A percentile compares a stretch with the other conserved stretches of the same genome.
Evolutionary conservation across 2,113 vertebrate genomes (phyloP).

Genomic region (Bubo bubo): DNA sequence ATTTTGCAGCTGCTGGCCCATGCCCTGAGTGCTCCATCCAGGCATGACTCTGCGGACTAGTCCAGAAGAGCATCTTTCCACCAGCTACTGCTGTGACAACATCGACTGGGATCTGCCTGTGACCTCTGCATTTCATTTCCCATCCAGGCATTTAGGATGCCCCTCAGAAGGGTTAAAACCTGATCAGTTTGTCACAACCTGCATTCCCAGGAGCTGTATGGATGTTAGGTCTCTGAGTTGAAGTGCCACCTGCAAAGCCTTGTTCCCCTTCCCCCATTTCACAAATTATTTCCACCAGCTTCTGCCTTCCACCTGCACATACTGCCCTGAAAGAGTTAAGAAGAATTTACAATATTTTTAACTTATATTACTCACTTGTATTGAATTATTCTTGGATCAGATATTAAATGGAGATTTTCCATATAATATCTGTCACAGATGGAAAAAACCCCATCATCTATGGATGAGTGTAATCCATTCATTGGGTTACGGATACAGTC

Average conservation of each 20-base stretch:
- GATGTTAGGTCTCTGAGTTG: background rate
- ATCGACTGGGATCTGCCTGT: background rate
- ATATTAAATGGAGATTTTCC: constrained; percentile 56
- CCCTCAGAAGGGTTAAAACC: background rate
- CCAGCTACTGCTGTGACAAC: background rate
- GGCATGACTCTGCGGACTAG: background rate
- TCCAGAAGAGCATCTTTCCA: background rate
- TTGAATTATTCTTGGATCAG: constrained; percentile 59
- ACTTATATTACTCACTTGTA: constrained; percentile 49
- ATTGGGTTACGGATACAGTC: constrained; percentile 29
- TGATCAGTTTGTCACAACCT: background rate
- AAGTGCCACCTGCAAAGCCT: background rate
- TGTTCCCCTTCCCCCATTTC: background rate
- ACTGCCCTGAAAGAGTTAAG: constrained; percentile 16
- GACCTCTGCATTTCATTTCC: background rate
- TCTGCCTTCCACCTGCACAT: background rate
- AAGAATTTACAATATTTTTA: constrained; percentile 9
- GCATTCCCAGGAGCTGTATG: background rate
- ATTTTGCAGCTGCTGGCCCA: background rate
- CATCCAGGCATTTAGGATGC: background rate
- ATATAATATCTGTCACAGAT: constrained; percentile 47
- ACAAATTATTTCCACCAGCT: background rate
- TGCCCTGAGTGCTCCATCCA: background rate
- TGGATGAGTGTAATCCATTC: constrained; percentile 55
- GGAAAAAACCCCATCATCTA: constrained; percentile 19